phyloP scores from a whole-genome alignment of 1,140 invertebrate species.

The Whitmania pigra region DNA sequence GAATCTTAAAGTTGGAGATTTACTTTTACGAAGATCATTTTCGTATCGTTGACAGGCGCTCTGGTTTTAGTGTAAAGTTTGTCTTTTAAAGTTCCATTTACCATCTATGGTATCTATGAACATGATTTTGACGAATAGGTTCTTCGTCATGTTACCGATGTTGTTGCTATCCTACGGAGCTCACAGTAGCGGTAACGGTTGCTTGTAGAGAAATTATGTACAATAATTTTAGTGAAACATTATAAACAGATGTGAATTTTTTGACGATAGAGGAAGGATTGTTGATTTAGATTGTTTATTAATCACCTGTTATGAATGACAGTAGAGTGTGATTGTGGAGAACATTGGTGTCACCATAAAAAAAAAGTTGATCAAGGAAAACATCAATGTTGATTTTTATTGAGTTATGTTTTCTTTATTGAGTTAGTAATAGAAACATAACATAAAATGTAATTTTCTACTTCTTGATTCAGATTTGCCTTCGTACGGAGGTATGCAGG shows the following conservation, averaged over 20 bases:
- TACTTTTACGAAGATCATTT: slow-evolving; percentile 1
- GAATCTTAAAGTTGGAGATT: slow-evolving; percentile 1
- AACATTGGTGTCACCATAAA: neutral
- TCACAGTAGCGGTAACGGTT: neutral
- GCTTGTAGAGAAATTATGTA: neutral
- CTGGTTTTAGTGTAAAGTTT: neutral
- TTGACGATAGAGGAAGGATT: too few relatives aligned
- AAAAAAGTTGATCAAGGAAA: neutral
- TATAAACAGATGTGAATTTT: neutral
- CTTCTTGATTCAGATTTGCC: neutral
- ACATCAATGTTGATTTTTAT: neutral
- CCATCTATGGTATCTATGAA: neutral
- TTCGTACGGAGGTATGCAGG: neutral
- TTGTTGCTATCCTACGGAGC: slow-evolving; percentile 2
- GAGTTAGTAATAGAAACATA: neutral
- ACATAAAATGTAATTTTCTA: neutral
- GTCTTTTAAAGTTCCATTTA: slow-evolving; percentile 3
- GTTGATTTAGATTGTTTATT: neutral
- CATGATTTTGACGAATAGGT: neutral
- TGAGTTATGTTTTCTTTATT: neutral
- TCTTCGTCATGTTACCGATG: neutral
- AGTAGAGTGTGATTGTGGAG: neutral
- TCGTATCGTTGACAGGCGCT: neutral
- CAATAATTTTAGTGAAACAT: neutral
- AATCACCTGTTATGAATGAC: neutral